A percentile compares a stretch with the other conserved stretches of the same genome.
These are phyloP conservation scores for Paradisaea rubra DNA, from an alignment of 2,113 vertebrate genomes.

Conservation along the genomic window DNA sequence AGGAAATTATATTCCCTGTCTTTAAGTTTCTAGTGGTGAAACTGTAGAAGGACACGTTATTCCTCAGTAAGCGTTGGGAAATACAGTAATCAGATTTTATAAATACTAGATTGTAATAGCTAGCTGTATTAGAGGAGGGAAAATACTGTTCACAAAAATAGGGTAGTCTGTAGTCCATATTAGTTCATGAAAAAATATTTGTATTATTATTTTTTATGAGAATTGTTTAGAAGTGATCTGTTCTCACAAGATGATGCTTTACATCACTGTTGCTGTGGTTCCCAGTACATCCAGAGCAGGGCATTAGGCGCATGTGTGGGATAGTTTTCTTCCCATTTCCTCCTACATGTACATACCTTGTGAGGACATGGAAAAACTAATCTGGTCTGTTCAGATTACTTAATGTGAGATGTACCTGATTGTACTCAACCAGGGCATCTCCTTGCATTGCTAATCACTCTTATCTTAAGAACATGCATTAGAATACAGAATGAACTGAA, in stretches of 20 bases:
- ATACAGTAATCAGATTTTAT: background rate
- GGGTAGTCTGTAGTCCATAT: background rate
- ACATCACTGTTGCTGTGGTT: background rate
- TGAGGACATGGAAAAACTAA: constrained; percentile 43
- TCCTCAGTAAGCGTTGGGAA: background rate
- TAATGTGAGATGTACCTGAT: background rate
- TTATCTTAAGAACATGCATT: background rate
- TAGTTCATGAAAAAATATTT: background rate
- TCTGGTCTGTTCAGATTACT: constrained; percentile 26
- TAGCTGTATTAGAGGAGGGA: background rate
- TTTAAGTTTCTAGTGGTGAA: background rate
- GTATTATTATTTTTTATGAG: background rate
- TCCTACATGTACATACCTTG: background rate
- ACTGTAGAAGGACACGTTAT: constrained; percentile 32
- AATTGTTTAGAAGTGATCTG: background rate
- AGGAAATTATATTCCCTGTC: background rate
- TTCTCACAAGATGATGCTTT: background rate
- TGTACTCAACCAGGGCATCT: constrained; percentile 7
- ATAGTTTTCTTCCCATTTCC: background rate
- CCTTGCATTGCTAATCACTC: constrained; percentile 14
- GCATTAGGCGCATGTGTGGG: background rate
- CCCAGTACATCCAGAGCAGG: background rate
- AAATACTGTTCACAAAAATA: background rate
- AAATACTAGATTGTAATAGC: background rate
- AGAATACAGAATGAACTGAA: background rate